These are phyloP conservation scores for Papilio machaon DNA, from an alignment of 1,140 invertebrate species.

Conservation along the genomic window DNA sequence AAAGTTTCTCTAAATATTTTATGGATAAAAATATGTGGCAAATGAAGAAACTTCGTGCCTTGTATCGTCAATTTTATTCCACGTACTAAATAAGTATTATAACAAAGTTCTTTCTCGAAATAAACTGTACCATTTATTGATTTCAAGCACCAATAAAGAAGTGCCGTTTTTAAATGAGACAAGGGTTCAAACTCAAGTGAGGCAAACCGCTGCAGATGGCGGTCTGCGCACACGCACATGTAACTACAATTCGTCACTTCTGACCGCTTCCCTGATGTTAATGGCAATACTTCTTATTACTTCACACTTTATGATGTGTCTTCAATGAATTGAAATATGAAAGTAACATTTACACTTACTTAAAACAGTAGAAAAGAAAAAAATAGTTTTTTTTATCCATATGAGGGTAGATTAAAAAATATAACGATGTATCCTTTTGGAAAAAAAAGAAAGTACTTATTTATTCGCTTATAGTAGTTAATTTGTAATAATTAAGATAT, in stretches of 20 bases:
- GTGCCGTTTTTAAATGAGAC: slow-evolving; percentile 43
- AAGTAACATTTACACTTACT: neutral
- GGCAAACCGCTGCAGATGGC: slow-evolving; percentile 35
- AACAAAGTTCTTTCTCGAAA: neutral
- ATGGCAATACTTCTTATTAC: slow-evolving; percentile 2
- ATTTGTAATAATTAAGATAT: no score
- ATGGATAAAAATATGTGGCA: no score
- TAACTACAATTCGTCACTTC: slow-evolving; percentile 34
- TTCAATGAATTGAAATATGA: slow-evolving; percentile 8
- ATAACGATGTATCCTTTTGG: no score
- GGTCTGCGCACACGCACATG: slow-evolving; percentile 40
- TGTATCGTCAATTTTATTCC: neutral
- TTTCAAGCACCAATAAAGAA: slow-evolving; percentile 60
- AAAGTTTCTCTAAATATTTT: neutral
- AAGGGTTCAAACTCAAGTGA: slow-evolving; percentile 38
- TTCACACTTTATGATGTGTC: slow-evolving; percentile 1
- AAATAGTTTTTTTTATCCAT: no score
- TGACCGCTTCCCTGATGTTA: slow-evolving; percentile 25
- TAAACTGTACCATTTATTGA: slow-evolving; percentile 54
- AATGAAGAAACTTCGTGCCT: no score
- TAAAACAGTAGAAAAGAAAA: neutral
- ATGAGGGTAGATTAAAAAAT: no score
- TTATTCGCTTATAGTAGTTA: no score
- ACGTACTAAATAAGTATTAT: neutral
- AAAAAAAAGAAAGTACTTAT: no score